Evolutionary conservation across 2,888 invertebrate species (phyloP).

Genomic region (Drosophila antonietae): DNA sequence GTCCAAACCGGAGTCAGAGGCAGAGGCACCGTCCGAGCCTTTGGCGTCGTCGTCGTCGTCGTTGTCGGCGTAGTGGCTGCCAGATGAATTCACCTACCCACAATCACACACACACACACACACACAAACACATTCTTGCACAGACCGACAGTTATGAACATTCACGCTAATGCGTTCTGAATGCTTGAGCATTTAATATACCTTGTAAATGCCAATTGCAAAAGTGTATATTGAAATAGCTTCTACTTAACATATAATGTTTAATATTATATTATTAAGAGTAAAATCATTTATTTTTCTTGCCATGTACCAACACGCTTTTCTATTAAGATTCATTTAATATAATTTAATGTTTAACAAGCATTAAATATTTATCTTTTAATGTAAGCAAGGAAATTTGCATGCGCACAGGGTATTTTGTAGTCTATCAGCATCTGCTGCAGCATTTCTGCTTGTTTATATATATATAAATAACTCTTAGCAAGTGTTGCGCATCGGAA

Average conservation of each 20-base stretch:
- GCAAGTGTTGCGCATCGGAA: conserved; percentile 63
- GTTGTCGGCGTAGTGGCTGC: conserved; percentile 28
- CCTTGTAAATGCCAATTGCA: background rate
- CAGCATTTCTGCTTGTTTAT: conserved; percentile 29
- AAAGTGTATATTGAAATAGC: conserved; percentile 4
- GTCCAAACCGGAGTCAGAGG: conserved; percentile 25
- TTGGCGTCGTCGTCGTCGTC: conserved; percentile 21
- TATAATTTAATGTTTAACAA: background rate
- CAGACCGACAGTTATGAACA: conserved; percentile 70
- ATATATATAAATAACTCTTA: conserved; percentile 59
- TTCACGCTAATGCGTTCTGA: conserved; percentile 73
- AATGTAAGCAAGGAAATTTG: background rate
- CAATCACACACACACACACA: conserved; percentile 15
- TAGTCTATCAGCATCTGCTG: background rate
- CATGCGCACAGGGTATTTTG: background rate
- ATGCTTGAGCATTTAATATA: conserved; percentile 61
- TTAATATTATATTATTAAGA: background rate
- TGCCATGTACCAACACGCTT: background rate
- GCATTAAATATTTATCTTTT: background rate
- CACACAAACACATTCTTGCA: conserved; percentile 13
- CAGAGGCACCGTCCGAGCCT: conserved; percentile 16
- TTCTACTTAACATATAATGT: background rate
- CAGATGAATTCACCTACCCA: conserved; percentile 41
- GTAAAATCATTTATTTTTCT: background rate
- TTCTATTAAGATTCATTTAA: background rate